Evolutionary conservation across 2,888 invertebrate genomes (phyloP).

Genomic region (Cremastinae sp.): DNA sequence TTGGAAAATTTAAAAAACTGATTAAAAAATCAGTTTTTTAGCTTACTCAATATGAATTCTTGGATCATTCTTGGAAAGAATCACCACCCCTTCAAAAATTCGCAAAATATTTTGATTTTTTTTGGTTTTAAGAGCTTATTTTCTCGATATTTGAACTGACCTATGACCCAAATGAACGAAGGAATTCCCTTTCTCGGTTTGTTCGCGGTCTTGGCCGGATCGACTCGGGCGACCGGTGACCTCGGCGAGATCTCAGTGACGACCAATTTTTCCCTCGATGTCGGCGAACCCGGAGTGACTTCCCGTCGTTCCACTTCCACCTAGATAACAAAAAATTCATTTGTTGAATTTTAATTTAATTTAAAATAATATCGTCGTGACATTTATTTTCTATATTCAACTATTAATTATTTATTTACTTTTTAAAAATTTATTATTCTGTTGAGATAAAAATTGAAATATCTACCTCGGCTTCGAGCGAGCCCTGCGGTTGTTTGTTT

Average conservation of each 20-base stretch:
- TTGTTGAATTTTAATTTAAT: background rate
- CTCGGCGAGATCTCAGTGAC: slow-evolving; percentile 61
- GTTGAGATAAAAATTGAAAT: slow-evolving; percentile 1
- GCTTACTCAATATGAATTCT: too few species aligned
- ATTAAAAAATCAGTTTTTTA: too few species aligned
- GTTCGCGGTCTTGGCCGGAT: slow-evolving; percentile 71
- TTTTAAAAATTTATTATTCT: too few species aligned
- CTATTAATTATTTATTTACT: too few species aligned
- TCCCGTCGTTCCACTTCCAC: slow-evolving; percentile 74
- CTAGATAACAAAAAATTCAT: slow-evolving; percentile 61
- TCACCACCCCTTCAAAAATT: too few species aligned
- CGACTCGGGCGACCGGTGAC: slow-evolving; percentile 61
- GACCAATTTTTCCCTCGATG: slow-evolving; percentile 63
- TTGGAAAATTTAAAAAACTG: too few species aligned
- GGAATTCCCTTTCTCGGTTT: slow-evolving; percentile 77
- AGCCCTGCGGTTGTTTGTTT: slow-evolving; percentile 60
- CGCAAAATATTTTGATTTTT: too few species aligned
- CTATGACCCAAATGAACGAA: slow-evolving; percentile 81
- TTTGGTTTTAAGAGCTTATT: too few species aligned
- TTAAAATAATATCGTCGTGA: too few species aligned
- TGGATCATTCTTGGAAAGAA: too few species aligned
- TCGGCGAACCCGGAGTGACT: slow-evolving; percentile 60
- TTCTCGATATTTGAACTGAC: too few species aligned
- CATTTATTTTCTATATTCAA: too few species aligned
- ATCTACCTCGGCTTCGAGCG: slow-evolving; percentile 75